These are phyloP conservation scores for Ptyas mucosa DNA, from an alignment of 2,113 vertebrate genomes.

Conservation along the genomic window DNA sequence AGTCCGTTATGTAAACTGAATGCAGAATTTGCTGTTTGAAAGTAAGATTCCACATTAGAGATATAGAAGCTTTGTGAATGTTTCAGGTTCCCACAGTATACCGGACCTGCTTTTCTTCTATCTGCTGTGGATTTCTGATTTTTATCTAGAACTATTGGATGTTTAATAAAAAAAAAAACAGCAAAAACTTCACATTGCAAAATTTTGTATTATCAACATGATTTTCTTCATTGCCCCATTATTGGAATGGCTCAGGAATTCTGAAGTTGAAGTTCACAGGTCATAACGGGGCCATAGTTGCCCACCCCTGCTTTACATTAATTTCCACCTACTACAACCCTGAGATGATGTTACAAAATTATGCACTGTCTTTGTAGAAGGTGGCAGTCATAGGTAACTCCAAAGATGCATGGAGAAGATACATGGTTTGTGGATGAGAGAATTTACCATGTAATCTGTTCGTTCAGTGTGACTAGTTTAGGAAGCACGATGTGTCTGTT, in stretches of 20 bases:
- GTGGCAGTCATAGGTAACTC: not conserved
- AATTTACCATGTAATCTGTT: not conserved
- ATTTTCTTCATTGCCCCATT: not conserved
- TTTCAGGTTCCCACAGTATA: not conserved
- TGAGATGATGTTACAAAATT: not conserved
- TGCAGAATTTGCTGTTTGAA: not conserved
- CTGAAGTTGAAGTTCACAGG: not conserved
- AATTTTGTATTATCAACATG: not conserved
- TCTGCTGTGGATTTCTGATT: not conserved
- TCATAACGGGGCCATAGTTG: not conserved
- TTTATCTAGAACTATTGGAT: not conserved
- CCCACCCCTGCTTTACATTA: not conserved
- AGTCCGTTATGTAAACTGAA: not conserved
- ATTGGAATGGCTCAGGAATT: not conserved
- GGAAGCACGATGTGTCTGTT: not conserved
- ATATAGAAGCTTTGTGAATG: not conserved
- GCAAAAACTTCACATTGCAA: not conserved
- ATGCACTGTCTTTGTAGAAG: not conserved
- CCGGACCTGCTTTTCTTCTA: not conserved
- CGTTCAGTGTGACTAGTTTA: not conserved
- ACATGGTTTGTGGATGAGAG: not conserved
- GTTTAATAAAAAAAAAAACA: not conserved
- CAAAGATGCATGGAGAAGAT: not conserved
- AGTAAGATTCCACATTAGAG: not conserved
- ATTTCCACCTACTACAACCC: not conserved